Evolutionary conservation across 1,140 invertebrate species (phyloP), one percentile per base, ranked within the genome.

Genomic region (Drosophila azteca): DNA sequence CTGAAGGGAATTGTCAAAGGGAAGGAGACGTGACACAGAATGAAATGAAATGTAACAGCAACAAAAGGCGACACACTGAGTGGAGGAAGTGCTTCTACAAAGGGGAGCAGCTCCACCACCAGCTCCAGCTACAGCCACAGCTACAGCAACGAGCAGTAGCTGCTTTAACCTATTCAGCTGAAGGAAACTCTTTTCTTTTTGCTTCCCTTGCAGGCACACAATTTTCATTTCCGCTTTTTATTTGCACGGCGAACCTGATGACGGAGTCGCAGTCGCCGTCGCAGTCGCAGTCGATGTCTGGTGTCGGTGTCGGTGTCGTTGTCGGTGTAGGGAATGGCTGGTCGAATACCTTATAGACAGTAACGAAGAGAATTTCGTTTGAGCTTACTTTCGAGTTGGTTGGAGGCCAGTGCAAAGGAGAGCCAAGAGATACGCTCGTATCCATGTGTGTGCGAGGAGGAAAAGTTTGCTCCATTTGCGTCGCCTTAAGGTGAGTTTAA

Each of bases 181-280:
- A 51, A 41, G 61, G 46, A 24, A 61, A 29, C 43, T 44, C 54
- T 26, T 45, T 57, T 11, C 35, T 45, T 52, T 17, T 41, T 53
- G 31, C 17, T 45, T 39, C 35, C n/a, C 77, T 72, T 44, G 35
- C 68, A 76, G 76, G 72, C 68, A 72, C 59, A 77, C 73, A 77
- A 72, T 77, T 78, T 79, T 79, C 77, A 77, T 79, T 79, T 79
- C 77, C 77, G 77, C 68, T 77, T 79, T 60, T 71, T 79, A 77
- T 79, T 79, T 79, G 67, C 63, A 77, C 72, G 65, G 72, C 53
- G 15, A 66, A 53, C 67, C 68, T 15, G 39, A 62, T 57, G 45
- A 24, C 15, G 20, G 15, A 13, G 35, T 31, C 31, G 31, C 31
- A 31, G 0, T 24, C 9, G 17, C 13, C 20, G 6, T 11, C 15